These are phyloP conservation scores for Tiphia femorata DNA, from an alignment of 2,888 invertebrate genomes.

Conservation along the genomic window DNA sequence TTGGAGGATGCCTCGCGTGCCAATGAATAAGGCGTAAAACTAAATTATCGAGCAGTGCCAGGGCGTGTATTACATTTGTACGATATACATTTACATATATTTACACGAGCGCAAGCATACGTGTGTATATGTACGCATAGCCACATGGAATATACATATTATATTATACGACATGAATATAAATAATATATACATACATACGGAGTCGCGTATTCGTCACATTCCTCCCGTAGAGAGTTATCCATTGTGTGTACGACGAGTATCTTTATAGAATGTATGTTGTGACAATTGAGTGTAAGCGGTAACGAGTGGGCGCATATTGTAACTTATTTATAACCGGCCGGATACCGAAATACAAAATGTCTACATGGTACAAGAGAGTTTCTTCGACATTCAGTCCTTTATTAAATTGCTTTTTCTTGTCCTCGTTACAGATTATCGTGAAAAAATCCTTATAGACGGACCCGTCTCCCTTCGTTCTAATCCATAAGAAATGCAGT, in stretches of 20 bases:
- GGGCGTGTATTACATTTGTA: constrained; percentile 19
- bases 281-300: constrained; percentile 40
- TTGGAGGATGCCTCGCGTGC: not conserved
- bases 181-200: too few species aligned
- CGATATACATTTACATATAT: constrained; percentile 4
- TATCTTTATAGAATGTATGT: constrained; percentile 26
- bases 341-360: constrained; percentile 50
- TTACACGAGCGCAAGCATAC: not conserved
- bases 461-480: too few species aligned
- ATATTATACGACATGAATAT: too few species aligned
- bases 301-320: constrained; percentile 37
- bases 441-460: too few species aligned
- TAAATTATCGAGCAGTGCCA: constrained; percentile 28
- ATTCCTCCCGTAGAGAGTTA: not conserved
- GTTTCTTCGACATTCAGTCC: too few species aligned
- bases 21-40: constrained; percentile 6
- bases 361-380: constrained; percentile 43
- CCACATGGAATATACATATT: constrained; percentile 8
- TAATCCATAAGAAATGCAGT: too few species aligned
- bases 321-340: constrained; percentile 53
- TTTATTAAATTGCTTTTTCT: not conserved
- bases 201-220: too few species aligned
- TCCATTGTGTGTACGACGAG: constrained; percentile 9
- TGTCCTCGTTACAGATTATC: too few species aligned
- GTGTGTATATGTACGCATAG: constrained; percentile 10